Evolutionary conservation across 1,140 invertebrate genomes (phyloP), one percentile per base, ranked within the genome.

Genomic region (Pogonomyrmex barbatus): DNA sequence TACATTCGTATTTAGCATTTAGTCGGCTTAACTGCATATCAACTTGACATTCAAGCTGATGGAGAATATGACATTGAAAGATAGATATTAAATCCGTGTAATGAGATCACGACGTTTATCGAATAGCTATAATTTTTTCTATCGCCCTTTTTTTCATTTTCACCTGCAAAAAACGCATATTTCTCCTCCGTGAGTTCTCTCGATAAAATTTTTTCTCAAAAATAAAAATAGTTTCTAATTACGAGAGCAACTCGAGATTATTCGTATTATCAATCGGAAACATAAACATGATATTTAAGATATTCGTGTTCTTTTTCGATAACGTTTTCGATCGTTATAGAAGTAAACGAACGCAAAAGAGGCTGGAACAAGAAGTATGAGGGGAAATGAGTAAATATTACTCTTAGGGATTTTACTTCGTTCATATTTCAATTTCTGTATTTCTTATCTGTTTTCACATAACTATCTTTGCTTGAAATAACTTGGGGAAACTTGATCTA

Each of bases 301-400:
- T 47, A 42, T 81, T 86, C 70, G 47, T 85, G 36, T 73, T 81
- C 24, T 86, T 78, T 70, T 56, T 39, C 60, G 54, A 50, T 71
- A 89, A 50, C 14, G 45, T 30, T n/a, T n/a, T n/a, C n/a, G 83
- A 88, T 63, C 77, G 70, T 89, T 76, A 85, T 73, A 58, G 62
- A 86, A 77, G 70, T 88, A 88, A 89, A 86, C 76, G 87, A 81
- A 88, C 85, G 87, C 81, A 86, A 85, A 89, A 78, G 56, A 70
- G 62, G 24, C 30, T 36, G 33, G 54, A 76, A 62, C 42, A 76
- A 56, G n/a, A 14, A 42, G 47, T 14, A 54, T 12, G 36, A 81
- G 10, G 10, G 58, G 60, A 36, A 78, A 65, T 65, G 60, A 60
- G 24, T 68, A 81, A 81, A 81, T 81, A 54, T 81, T 81, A 42